These are phyloP conservation scores for Sericinus montela DNA, from an alignment of 2,888 invertebrate species.

Conservation along the genomic window DNA sequence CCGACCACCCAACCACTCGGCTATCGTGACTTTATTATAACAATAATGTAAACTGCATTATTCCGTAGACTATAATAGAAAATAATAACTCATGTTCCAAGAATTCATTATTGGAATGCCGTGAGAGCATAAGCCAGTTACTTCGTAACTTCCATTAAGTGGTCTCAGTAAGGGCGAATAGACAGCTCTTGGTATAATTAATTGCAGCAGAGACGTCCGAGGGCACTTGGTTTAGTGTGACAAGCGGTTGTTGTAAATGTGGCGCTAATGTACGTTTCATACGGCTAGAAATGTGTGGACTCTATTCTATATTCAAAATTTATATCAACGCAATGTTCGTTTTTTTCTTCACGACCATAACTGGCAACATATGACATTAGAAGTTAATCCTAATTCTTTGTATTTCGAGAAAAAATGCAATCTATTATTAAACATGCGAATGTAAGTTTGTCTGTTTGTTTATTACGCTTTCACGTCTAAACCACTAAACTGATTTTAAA, in stretches of 20 bases:
- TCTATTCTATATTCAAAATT: background rate
- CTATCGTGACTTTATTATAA: too few species aligned
- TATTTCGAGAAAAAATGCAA: too few species aligned
- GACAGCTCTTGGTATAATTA: constrained; percentile 12
- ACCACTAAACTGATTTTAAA: too few species aligned
- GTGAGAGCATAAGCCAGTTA: background rate
- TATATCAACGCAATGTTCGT: too few species aligned
- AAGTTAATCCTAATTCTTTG: too few species aligned
- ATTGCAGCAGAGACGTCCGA: background rate
- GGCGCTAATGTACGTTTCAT: background rate
- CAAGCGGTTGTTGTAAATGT: constrained; percentile 3
- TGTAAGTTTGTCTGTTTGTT: too few species aligned
- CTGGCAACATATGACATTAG: too few species aligned
- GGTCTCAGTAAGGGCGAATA: background rate
- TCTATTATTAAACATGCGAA: too few species aligned
- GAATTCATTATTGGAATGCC: background rate
- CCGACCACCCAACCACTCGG: too few species aligned
- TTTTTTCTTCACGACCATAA: too few species aligned
- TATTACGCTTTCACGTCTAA: too few species aligned
- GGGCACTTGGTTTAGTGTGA: constrained; percentile 9
- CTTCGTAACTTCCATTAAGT: background rate
- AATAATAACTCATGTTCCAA: background rate
- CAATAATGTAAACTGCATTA: too few species aligned
- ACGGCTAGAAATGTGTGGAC: background rate
- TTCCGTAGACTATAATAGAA: background rate